Evolutionary conservation across 2,888 invertebrate species (phyloP).

Genomic region (Lymantria monacha): DNA sequence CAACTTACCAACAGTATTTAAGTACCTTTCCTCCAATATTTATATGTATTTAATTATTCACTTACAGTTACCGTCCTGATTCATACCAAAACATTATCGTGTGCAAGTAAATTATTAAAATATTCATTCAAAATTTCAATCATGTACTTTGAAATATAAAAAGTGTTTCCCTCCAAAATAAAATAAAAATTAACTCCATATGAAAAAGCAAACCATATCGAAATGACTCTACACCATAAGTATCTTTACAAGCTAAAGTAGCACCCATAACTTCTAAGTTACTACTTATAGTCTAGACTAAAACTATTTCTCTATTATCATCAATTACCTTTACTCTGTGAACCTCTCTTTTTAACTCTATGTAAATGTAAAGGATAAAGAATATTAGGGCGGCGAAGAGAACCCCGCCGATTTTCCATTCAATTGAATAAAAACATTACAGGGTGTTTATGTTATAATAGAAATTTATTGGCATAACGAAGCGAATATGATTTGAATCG

Average conservation of each 20-base stretch:
- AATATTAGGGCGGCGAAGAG: conserved; percentile 54
- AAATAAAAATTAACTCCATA: no score
- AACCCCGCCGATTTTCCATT: conserved; percentile 74
- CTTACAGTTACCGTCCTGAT: no score
- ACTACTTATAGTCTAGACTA: conserved; percentile 69
- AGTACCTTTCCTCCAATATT: no score
- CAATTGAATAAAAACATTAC: conserved; percentile 76
- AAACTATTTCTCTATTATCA: conserved; percentile 74
- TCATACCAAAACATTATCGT: no score
- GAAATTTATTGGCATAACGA: conserved; percentile 50
- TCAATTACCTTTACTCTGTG: conserved; percentile 60
- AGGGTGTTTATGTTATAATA: conserved; percentile 65
- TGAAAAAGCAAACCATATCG: no score
- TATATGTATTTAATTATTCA: no score
- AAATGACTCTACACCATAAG: no score
- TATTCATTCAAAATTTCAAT: no score
- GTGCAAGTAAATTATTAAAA: no score
- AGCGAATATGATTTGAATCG: conserved; percentile 15
- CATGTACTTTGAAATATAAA: no score
- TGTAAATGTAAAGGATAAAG: conserved; percentile 35
- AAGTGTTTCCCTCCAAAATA: no score
- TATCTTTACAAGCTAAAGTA: background rate
- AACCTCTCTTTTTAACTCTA: conserved; percentile 41
- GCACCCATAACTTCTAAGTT: conserved; percentile 63
- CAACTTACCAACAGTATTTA: no score